These are phyloP conservation scores for Salminus brasiliensis DNA, from an alignment of 2,113 vertebrate species.

Conservation along the genomic window DNA sequence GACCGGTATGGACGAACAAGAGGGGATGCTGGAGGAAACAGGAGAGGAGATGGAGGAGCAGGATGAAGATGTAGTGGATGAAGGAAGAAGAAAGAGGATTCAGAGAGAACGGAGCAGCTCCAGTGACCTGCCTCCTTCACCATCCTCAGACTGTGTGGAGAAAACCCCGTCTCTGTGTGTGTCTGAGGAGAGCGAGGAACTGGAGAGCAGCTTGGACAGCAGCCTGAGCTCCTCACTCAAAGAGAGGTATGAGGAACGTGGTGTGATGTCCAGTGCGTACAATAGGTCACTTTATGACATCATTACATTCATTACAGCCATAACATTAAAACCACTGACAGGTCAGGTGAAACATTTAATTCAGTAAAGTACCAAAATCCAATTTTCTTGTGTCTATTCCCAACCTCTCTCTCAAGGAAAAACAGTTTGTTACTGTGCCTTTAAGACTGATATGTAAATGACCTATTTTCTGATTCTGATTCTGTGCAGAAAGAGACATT, in stretches of 20 bases:
- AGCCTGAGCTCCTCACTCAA: constrained; percentile 67
- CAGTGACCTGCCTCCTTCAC: constrained; percentile 43
- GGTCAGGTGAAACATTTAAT: no score
- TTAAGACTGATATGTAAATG: no score
- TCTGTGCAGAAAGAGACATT: no score
- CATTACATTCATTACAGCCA: no score
- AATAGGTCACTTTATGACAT: no score
- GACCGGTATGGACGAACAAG: constrained; percentile 6
- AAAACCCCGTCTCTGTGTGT: constrained; percentile 57
- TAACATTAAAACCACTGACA: no score
- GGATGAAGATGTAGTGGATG: constrained; percentile 44
- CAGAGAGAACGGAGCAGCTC: constrained; percentile 45
- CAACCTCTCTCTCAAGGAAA: no score
- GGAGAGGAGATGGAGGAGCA: constrained; percentile 29
- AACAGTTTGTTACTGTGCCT: no score
- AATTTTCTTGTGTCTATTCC: no score
- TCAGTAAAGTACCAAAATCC: no score
- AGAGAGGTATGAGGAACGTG: constrained; percentile 64
- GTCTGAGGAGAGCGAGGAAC: constrained; percentile 74
- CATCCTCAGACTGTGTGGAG: constrained; percentile 55
- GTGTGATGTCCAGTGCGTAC: neutral
- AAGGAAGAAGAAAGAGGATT: constrained; percentile 21
- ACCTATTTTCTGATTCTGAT: no score
- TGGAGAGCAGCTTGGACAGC: constrained; percentile 72
- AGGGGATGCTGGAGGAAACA: constrained; percentile 36